A percentile compares a stretch with the other conserved stretches of the same genome.
Conservation (phyloP, 2,888 invertebrate species). For the Mystacides longicornis region DNA sequence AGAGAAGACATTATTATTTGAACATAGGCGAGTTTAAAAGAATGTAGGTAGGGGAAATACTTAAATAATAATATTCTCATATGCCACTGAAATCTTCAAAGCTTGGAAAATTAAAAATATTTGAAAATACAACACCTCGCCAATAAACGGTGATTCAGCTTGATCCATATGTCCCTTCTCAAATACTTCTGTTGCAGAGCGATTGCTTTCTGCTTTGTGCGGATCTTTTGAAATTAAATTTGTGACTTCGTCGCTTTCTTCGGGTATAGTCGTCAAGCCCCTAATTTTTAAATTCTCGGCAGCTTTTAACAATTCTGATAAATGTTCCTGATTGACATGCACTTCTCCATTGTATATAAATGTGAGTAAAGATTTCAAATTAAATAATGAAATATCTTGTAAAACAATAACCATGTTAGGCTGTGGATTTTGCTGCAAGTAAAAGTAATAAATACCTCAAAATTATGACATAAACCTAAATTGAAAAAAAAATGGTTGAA, state of each 20-base stretch:
- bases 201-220: background rate
- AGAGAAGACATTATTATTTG: too few species aligned
- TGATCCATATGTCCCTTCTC: background rate
- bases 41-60: too few species aligned
- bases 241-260: constrained; percentile 31
- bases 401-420: constrained; percentile 68
- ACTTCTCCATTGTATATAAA: constrained; percentile 72
- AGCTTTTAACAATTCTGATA: constrained; percentile 58
- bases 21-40: too few species aligned
- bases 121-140: too few species aligned
- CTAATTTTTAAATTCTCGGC: constrained; percentile 62
- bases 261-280: constrained; percentile 56
- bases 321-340: constrained; percentile 62
- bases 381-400: constrained; percentile 61
- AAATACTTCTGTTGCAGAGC: background rate
- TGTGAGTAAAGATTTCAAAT: constrained; percentile 56
- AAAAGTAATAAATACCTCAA: background rate
- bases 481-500: background rate
- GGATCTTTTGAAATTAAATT: background rate
- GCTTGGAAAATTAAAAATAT: too few species aligned
- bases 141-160: too few species aligned
- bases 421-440: constrained; percentile 60
- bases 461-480: background rate
- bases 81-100: too few species aligned
- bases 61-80: too few species aligned